phyloP scores from a whole-genome alignment of 2,113 vertebrate genomes.

The Prionailurus bengalensis region DNA sequence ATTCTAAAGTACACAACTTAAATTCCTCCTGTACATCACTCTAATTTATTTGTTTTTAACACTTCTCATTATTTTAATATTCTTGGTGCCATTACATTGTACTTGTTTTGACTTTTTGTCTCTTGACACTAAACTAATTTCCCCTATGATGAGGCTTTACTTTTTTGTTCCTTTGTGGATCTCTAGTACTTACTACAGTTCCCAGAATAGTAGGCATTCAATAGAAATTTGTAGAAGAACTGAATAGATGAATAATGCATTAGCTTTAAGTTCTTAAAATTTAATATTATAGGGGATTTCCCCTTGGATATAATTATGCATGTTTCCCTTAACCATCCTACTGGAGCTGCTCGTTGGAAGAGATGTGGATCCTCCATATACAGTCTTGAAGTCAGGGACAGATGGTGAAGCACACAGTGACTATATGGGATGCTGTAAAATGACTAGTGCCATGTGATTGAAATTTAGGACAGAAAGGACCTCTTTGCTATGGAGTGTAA shows the following conservation, averaged over 20 bases:
- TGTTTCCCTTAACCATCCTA: neutral
- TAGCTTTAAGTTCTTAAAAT: neutral
- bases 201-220: neutral
- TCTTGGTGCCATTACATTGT: neutral
- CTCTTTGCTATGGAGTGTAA: neutral
- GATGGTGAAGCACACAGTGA: neutral
- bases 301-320: neutral
- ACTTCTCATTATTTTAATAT: constrained; percentile 26
- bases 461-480: neutral
- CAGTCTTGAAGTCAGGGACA: neutral
- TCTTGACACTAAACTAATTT: neutral
- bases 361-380: neutral
- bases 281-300: neutral
- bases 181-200: neutral
- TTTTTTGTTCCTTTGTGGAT: neutral
- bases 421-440: neutral
- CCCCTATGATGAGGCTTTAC: neutral
- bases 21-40: neutral
- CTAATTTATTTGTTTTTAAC: neutral
- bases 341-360: neutral
- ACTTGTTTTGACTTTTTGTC: neutral
- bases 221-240: neutral
- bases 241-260: neutral
- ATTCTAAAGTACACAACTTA: neutral
- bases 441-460: neutral